These are phyloP conservation scores for Halichoeres trimaculatus DNA, from an alignment of 2,113 vertebrate species.

Conservation along the genomic window DNA sequence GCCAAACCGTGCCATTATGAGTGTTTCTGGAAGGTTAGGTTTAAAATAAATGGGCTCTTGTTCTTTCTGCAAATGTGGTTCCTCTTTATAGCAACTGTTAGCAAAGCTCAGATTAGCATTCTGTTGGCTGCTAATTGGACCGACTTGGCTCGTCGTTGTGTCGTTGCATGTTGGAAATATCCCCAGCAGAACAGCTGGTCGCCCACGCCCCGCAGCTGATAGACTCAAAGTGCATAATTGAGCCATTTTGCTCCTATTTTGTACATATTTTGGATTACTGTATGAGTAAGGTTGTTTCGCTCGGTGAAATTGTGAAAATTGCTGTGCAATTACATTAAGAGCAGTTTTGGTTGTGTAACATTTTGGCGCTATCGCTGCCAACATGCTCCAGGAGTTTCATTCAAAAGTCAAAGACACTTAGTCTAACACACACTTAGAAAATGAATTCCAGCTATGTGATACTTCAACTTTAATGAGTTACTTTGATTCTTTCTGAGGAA, in stretches of 20 bases:
- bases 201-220: conserved; percentile 29
- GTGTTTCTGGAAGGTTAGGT: conserved; percentile 27
- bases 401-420: background rate
- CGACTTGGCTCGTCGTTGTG: conserved; percentile 39
- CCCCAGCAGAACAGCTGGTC: conserved; percentile 26
- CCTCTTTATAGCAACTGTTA: conserved; percentile 41
- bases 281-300: conserved; percentile 49
- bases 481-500: background rate
- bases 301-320: conserved; percentile 41
- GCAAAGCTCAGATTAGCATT: conserved; percentile 56
- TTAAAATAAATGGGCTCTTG: conserved; percentile 14
- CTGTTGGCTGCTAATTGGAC: conserved; percentile 56
- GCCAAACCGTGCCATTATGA: conserved; percentile 43
- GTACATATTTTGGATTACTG: conserved; percentile 40
- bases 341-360: conserved; percentile 16
- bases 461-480: background rate
- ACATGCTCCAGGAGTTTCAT: conserved; percentile 10
- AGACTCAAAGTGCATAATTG: conserved; percentile 57
- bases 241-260: conserved; percentile 47
- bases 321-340: conserved; percentile 30
- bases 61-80: conserved; percentile 51
- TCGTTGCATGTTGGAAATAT: conserved; percentile 17
- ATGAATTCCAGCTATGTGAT: background rate
- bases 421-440: conserved; percentile 1
- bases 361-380: conserved; percentile 10